Percentiles rank a stretch among this genome's conserved stretches.
phyloP scores from a whole-genome alignment of 2,888 invertebrate genomes.

The Drosophila nr. medialis region DNA sequence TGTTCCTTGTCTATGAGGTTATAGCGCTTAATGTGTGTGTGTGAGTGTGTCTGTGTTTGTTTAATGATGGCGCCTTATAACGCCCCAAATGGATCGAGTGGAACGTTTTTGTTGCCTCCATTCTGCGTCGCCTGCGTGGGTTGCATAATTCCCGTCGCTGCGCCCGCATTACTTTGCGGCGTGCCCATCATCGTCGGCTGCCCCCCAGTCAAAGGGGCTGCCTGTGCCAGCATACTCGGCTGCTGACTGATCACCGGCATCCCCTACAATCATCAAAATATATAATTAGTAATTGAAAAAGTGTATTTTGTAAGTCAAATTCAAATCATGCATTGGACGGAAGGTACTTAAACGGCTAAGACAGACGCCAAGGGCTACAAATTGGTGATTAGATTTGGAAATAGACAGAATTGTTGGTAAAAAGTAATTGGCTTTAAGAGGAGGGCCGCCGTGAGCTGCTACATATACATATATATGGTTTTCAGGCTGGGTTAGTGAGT shows the following conservation, averaged over 20 bases:
- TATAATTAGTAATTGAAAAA: slow-evolving; percentile 28
- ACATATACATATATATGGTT: slow-evolving; percentile 9
- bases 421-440: slow-evolving; percentile 26
- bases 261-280: slow-evolving; percentile 79
- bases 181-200: slow-evolving; percentile 81
- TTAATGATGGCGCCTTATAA: slow-evolving; percentile 79
- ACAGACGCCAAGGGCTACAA: slow-evolving; percentile 42
- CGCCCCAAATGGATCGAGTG: slow-evolving; percentile 86
- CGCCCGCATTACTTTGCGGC: slow-evolving; percentile 80
- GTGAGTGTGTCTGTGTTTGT: slow-evolving; percentile 27
- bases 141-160: slow-evolving; percentile 79
- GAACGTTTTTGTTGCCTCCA: slow-evolving; percentile 85
- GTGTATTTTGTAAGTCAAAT: slow-evolving; percentile 8
- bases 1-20: slow-evolving; percentile 66
- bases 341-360: slow-evolving; percentile 40
- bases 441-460: slow-evolving; percentile 40
- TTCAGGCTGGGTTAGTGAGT: slow-evolving; percentile 34
- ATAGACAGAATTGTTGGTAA: slow-evolving; percentile 22
- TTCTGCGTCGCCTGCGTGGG: slow-evolving; percentile 77
- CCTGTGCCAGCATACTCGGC: slow-evolving; percentile 83
- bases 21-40: slow-evolving; percentile 57
- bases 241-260: slow-evolving; percentile 84
- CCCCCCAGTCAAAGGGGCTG: slow-evolving; percentile 84
- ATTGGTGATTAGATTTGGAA: slow-evolving; percentile 17
- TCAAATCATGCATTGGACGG: slow-evolving; percentile 49